Evolutionary conservation across 30 jellyfish, hydroid and myxozoan species (phyloP).

Genomic region (Hydractinia symbiolongicarpus): DNA sequence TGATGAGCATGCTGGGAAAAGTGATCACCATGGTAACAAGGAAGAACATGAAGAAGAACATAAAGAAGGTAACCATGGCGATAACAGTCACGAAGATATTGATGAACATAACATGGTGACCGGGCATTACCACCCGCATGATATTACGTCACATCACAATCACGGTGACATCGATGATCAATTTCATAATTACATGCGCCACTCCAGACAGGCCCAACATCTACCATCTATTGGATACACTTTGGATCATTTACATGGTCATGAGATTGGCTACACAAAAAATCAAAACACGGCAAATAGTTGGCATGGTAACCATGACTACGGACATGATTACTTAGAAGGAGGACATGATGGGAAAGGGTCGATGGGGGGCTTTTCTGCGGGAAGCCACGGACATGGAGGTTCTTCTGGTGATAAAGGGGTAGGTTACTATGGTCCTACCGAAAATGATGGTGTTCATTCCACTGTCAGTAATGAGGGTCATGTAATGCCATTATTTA

Average conservation of each 20-base stretch:
- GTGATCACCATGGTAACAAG: background rate
- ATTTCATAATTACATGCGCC: slow-evolving; percentile 4
- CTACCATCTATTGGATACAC: background rate
- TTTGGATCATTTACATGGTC: slow-evolving; percentile 14
- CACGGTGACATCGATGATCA: slow-evolving; percentile 10
- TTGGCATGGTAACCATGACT: slow-evolving; percentile 6
- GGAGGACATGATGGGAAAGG: background rate
- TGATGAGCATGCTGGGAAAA: background rate
- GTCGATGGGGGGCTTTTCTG: background rate
- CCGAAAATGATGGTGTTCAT: background rate
- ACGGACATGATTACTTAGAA: slow-evolving; percentile 6
- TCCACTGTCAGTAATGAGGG: slow-evolving; percentile 4
- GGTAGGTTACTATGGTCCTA: slow-evolving; percentile 16
- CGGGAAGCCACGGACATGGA: background rate
- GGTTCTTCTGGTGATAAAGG: background rate
- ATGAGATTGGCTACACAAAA: slow-evolving; percentile 14
- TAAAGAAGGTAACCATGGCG: background rate
- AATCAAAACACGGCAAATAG: slow-evolving; percentile 8
- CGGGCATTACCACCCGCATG: slow-evolving; percentile 12
- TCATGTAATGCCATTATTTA: background rate
- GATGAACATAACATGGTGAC: slow-evolving; percentile 2
- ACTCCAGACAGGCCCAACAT: background rate
- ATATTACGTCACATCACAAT: background rate
- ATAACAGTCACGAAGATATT: background rate
- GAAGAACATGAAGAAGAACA: background rate